A percentile compares a stretch with the other conserved stretches of the same genome.
Evolutionary conservation across 2,797 vertebrate genomes (phyloP).

Genomic region (Sus cebifrons): DNA sequence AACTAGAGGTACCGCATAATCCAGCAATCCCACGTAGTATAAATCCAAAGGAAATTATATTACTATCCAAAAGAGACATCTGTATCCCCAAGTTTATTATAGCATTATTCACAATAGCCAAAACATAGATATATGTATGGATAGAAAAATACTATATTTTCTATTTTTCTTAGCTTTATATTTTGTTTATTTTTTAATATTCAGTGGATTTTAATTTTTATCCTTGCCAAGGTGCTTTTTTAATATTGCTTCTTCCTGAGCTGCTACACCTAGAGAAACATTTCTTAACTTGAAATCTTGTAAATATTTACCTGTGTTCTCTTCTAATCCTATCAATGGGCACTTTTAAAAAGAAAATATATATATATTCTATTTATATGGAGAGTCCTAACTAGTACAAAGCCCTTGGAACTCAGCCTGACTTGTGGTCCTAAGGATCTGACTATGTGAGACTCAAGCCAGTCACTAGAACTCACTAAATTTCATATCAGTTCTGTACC

Average conservation of each 20-base stretch:
- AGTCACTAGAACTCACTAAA: neutral
- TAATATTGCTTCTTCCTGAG: conserved; percentile 11
- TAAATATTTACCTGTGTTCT: neutral
- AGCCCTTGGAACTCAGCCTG: neutral
- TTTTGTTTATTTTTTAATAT: conserved; percentile 45
- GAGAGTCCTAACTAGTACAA: neutral
- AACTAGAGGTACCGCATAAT: neutral
- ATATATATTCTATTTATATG: neutral
- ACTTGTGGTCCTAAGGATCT: neutral
- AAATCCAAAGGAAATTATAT: neutral
- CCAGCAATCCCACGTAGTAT: neutral
- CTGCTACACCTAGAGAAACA: neutral
- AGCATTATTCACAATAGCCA: neutral
- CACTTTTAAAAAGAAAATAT: neutral
- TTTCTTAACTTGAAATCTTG: neutral
- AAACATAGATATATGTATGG: neutral
- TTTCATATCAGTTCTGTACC: neutral
- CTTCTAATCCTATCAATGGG: neutral
- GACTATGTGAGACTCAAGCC: neutral
- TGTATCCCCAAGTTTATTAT: neutral
- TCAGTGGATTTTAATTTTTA: neutral
- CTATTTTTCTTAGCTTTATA: neutral
- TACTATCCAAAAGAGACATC: neutral
- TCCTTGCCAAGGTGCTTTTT: neutral
- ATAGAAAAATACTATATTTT: neutral